Base-by-base conservation (phyloP, 2,797 vertebrate species). In the Anguilla anguilla region DNA sequence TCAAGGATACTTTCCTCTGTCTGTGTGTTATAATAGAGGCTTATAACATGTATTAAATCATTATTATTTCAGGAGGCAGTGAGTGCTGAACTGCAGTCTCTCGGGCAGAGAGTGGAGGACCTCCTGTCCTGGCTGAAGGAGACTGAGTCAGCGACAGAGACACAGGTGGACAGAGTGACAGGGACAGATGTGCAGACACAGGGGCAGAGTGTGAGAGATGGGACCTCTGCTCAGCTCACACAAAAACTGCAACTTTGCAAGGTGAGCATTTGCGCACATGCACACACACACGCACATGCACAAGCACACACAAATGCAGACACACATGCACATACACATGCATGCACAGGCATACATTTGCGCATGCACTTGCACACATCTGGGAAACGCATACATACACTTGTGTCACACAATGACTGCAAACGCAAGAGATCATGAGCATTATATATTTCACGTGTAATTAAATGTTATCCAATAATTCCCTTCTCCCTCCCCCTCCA, bases 221-320 rank as follows among this genome's bases (percentile, higher is more conserved):
- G 89, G 6, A 46, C 74, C 55, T 81, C 83, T 7, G 91, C 90
- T 90, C 87, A 92, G 69, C 92, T 96, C 88, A 95, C 88, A 6
- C 92, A 90, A 87, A 94, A 94, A 93, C 96, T 97, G 84, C 94
- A 92, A 67, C 92, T 90, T 53, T 96, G 95, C 93, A 91, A 96
- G 97, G 98, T 96, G 95, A 91, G 90, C 88, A 69, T 7, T 3
- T 46, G 22, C 43, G 35, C 25, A 25, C 6, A 69, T 22, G n/a
- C 84, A 46, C 74, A 72, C n/a, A 35, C 31, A 22, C 15, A 25
- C 15, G 9, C 49, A 59, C 25, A 22, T 0, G 17, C n/a, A 46
- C 84, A 39, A 61, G 0, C 55, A 49, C 22, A 9, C 81, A 84
- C 82, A 57, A 46, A 25, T n/a, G 25, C 43, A 82, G 79, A 55